These are phyloP conservation scores for Luperina nickerlii DNA, from an alignment of 2,888 invertebrate species.

Conservation along the genomic window DNA sequence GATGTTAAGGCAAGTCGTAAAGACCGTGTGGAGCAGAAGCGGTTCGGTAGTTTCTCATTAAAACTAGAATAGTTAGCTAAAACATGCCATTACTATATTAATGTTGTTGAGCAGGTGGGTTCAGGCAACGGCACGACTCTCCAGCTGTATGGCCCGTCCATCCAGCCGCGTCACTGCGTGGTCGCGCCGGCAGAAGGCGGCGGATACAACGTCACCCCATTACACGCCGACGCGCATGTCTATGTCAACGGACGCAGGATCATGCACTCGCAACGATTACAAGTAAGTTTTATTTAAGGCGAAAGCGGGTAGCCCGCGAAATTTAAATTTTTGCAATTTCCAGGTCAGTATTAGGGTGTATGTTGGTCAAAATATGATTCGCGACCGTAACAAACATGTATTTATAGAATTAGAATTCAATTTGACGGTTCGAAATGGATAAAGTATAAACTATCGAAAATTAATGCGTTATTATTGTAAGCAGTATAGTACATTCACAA, in stretches of 20 bases:
- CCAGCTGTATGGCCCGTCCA: constrained; percentile 96
- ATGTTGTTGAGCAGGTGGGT: constrained; percentile 89
- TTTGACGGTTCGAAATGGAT: not conserved
- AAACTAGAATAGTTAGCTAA: not conserved
- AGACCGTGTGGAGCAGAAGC: too few relatives aligned
- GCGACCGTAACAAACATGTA: not conserved
- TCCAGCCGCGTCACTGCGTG: constrained; percentile 98
- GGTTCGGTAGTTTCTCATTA: not conserved
- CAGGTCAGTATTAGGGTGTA: not conserved
- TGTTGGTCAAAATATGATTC: not conserved
- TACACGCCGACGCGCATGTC: constrained; percentile 97
- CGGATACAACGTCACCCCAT: constrained; percentile 98
- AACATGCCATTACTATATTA: constrained; percentile 19
- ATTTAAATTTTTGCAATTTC: not conserved
- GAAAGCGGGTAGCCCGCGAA: not conserved
- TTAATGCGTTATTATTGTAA: not conserved
- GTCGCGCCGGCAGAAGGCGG: constrained; percentile 98
- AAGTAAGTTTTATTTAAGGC: constrained; percentile 85
- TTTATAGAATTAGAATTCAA: not conserved
- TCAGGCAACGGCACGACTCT: constrained; percentile 94
- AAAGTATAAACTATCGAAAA: not conserved
- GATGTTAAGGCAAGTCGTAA: not conserved
- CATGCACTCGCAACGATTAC: constrained; percentile 97
- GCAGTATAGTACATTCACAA: not conserved
- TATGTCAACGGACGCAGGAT: constrained; percentile 98